A percentile compares a stretch with the other conserved stretches of the same genome.
Evolutionary conservation across 2,888 invertebrate species (phyloP).

Genomic region (Chrysolina oricalcia): DNA sequence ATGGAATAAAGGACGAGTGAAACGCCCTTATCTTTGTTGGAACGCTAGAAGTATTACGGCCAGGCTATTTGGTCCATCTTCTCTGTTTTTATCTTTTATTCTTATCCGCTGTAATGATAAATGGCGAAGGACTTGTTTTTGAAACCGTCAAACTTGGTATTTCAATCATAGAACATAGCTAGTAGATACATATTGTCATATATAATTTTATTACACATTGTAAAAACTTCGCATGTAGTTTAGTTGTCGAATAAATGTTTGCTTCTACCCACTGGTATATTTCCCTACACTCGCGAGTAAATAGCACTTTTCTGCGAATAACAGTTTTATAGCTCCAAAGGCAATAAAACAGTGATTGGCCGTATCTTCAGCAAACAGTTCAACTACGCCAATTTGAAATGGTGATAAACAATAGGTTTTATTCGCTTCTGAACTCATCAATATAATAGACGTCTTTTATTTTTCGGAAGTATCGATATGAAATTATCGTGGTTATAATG

Average conservation of each 20-base stretch:
- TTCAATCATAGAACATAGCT: neutral
- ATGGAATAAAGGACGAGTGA: neutral
- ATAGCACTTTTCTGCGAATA: neutral
- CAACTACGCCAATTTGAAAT: neutral
- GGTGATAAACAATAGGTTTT: neutral
- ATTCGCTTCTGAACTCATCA: neutral
- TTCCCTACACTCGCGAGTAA: neutral
- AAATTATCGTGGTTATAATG: too few relatives aligned
- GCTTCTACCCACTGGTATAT: neutral
- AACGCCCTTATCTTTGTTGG: neutral
- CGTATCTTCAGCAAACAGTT: neutral
- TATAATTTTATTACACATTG: neutral
- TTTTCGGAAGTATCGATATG: too few relatives aligned
- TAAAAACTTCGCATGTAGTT: neutral
- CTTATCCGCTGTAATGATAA: neutral
- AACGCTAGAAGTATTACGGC: neutral
- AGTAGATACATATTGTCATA: neutral
- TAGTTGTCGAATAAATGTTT: neutral
- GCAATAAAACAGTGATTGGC: neutral
- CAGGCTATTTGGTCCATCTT: neutral
- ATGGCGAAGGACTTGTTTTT: neutral
- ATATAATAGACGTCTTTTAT: too few relatives aligned
- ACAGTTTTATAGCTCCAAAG: conserved; percentile 6
- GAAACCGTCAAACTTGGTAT: neutral
- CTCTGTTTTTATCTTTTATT: neutral